phyloP scores from a whole-genome alignment of 1,140 invertebrate species.

The Listronotus bonariensis region DNA sequence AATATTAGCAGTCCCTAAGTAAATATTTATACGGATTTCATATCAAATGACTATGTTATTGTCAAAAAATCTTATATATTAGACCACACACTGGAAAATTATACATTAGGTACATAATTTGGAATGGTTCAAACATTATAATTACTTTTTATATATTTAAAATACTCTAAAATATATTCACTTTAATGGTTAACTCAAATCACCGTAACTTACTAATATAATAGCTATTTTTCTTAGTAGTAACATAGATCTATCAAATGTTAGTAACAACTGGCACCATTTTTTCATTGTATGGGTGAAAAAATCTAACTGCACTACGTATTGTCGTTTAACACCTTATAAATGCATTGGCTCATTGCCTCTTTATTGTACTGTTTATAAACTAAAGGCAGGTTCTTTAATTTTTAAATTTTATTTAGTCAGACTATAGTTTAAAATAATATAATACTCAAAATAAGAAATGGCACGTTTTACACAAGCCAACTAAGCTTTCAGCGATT shows the following conservation, averaged over 20 bases:
- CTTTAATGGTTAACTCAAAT: slow-evolving; percentile 49
- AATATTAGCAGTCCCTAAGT: slow-evolving; percentile 50
- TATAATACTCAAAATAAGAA: no score
- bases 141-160: slow-evolving; percentile 31
- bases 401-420: slow-evolving; percentile 18
- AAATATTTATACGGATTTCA: slow-evolving; percentile 46
- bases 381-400: slow-evolving; percentile 45
- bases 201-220: slow-evolving; percentile 45
- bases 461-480: no score
- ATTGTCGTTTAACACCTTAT: slow-evolving; percentile 54
- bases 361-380: slow-evolving; percentile 53
- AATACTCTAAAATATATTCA: slow-evolving; percentile 46
- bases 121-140: slow-evolving; percentile 49
- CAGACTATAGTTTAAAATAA: not conserved
- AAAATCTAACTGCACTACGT: slow-evolving; percentile 54
- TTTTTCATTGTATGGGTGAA: slow-evolving; percentile 56
- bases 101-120: slow-evolving; percentile 55
- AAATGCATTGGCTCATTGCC: slow-evolving; percentile 43
- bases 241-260: slow-evolving; percentile 51
- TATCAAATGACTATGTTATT: slow-evolving; percentile 56
- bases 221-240: slow-evolving; percentile 32
- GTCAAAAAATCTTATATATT: slow-evolving; percentile 52
- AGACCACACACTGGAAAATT: slow-evolving; percentile 51
- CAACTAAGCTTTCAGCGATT: no score
- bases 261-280: slow-evolving; percentile 55